Conservation (phyloP, 2,888 invertebrate species). For the Schrankia costaestrigalis region DNA sequence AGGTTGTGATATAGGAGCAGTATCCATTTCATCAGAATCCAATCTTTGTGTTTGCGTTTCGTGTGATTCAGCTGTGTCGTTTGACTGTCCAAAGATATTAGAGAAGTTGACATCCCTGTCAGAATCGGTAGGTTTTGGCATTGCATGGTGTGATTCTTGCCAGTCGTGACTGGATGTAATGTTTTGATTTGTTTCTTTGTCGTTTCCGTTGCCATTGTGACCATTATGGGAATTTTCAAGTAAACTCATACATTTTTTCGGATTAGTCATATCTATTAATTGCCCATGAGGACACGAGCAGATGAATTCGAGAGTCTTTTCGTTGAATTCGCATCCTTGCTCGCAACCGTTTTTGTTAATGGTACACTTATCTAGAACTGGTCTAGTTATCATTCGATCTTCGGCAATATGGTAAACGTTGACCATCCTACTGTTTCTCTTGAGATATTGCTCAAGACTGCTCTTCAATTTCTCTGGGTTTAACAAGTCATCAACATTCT, state of each 20-base stretch:
- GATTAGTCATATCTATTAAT: constrained; percentile 56
- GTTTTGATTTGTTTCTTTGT: constrained; percentile 26
- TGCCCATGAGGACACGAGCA: constrained; percentile 83
- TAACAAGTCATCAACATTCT: constrained; percentile 71
- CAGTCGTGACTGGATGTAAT: constrained; percentile 49
- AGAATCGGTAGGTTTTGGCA: constrained; percentile 48
- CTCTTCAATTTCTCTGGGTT: constrained; percentile 66
- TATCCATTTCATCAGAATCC: constrained; percentile 16
- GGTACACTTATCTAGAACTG: constrained; percentile 83
- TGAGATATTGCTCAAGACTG: constrained; percentile 73
- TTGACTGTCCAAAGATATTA: constrained; percentile 51
- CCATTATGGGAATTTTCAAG: constrained; percentile 42
- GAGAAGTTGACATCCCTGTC: constrained; percentile 54
- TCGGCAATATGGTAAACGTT: constrained; percentile 75
- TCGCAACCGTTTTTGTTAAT: constrained; percentile 84
- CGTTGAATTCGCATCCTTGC: constrained; percentile 84
- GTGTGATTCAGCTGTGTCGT: constrained; percentile 30
- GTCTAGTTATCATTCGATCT: constrained; percentile 56
- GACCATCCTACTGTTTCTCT: constrained; percentile 75
- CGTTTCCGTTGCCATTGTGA: not conserved
- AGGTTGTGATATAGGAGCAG: constrained; percentile 18
- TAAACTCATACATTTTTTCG: constrained; percentile 67
- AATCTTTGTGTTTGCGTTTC: not conserved
- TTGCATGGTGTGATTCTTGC: constrained; percentile 50
- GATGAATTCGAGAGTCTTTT: constrained; percentile 80